Percentiles rank a stretch among this genome's conserved stretches.
Evolutionary conservation across 2,888 invertebrate species (phyloP).

Genomic region (Drosophila suboccidentalis): DNA sequence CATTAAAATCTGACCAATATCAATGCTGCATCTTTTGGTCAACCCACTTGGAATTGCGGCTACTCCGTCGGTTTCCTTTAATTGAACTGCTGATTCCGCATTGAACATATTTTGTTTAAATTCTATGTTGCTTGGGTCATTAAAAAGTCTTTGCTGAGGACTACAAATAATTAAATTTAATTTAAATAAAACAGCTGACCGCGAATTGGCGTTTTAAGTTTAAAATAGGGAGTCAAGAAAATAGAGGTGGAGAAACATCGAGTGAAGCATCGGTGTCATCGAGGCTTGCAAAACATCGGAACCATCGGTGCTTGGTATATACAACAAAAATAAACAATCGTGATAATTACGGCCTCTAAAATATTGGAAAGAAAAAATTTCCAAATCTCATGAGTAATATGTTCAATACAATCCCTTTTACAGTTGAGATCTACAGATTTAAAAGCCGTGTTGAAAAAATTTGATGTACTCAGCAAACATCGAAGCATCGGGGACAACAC

Average conservation of each 20-base stretch:
- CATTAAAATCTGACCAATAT: neutral
- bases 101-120: neutral
- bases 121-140: neutral
- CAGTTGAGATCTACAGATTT: too few relatives aligned
- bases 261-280: neutral
- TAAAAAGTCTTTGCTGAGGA: neutral
- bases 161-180: neutral
- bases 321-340: too few relatives aligned
- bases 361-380: too few relatives aligned
- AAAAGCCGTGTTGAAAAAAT: too few relatives aligned
- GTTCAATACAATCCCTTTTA: too few relatives aligned
- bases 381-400: too few relatives aligned
- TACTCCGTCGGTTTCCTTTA: neutral
- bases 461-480: too few relatives aligned
- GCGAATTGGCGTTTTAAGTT: conserved; percentile 6
- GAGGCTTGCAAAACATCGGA: too few relatives aligned
- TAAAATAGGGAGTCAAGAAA: neutral
- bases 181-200: neutral
- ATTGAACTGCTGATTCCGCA: neutral
- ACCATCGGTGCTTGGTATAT: too few relatives aligned
- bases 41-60: neutral
- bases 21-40: neutral
- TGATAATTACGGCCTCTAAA: too few relatives aligned
- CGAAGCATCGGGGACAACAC: too few relatives aligned
- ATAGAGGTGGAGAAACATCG: conserved; percentile 8